These are phyloP conservation scores for Seriola aureovittata DNA, from an alignment of 2,113 vertebrate genomes.

Conservation along the genomic window DNA sequence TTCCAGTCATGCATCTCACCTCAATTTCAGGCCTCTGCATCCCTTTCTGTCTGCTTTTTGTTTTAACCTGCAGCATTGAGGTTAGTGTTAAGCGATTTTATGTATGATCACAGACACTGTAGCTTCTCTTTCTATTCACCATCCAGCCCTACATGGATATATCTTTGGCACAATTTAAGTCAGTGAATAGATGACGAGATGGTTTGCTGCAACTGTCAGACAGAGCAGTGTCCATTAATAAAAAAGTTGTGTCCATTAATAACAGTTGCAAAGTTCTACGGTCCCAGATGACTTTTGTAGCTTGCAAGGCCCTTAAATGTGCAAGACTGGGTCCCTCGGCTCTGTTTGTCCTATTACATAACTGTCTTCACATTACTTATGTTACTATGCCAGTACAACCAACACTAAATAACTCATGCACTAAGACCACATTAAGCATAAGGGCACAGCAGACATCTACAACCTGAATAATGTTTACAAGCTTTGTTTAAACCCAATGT, in stretches of 20 bases:
- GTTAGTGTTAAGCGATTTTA: background rate
- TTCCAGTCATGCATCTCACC: background rate
- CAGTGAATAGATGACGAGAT: background rate
- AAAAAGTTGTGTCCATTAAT: background rate
- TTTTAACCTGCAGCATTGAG: background rate
- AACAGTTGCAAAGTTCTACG: background rate
- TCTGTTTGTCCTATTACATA: background rate
- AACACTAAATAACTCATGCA: slow-evolving; percentile 5
- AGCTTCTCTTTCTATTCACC: background rate
- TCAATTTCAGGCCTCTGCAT: background rate
- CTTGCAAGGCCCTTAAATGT: background rate
- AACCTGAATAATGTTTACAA: slow-evolving; percentile 31
- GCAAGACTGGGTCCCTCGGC: background rate
- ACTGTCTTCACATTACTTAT: background rate
- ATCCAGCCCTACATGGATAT: background rate
- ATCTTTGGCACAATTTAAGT: background rate
- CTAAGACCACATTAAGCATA: background rate
- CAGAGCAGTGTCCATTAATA: slow-evolving; percentile 19
- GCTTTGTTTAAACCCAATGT: slow-evolving; percentile 11
- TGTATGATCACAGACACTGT: background rate
- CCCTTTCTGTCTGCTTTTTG: background rate
- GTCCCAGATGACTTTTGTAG: slow-evolving; percentile 9
- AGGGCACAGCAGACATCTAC: background rate
- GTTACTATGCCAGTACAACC: background rate
- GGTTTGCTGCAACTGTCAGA: background rate